Conservation (phyloP, 2,888 invertebrate species). For the Podabrus alpinus region DNA sequence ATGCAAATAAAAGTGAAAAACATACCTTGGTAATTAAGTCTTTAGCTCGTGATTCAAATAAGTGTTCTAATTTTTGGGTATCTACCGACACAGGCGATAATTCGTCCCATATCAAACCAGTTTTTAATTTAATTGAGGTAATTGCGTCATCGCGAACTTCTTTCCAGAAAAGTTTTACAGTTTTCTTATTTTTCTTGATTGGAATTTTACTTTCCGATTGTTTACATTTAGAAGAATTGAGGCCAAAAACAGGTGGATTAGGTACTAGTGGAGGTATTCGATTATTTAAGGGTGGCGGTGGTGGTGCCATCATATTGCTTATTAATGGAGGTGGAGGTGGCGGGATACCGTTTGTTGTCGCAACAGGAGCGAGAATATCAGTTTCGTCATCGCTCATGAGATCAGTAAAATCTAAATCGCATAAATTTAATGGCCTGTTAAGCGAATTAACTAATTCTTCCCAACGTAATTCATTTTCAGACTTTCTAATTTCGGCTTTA, state of each 20-base stretch:
- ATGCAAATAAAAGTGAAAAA: constrained; percentile 15
- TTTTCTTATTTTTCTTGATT: constrained; percentile 89
- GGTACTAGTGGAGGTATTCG: constrained; percentile 57
- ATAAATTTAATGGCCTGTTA: constrained; percentile 77
- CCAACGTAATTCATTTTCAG: constrained; percentile 95
- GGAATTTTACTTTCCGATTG: constrained; percentile 55
- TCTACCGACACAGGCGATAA: constrained; percentile 84
- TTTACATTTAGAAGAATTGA: constrained; percentile 38
- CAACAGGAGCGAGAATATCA: constrained; percentile 72
- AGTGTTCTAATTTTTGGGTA: constrained; percentile 89
- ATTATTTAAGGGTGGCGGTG: constrained; percentile 59
- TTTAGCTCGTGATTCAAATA: constrained; percentile 96
- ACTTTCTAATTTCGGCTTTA: constrained; percentile 73
- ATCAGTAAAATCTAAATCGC: constrained; percentile 97
- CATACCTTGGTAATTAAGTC: constrained; percentile 92
- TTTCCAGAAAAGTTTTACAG: constrained; percentile 97
- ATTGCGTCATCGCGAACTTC: constrained; percentile 83
- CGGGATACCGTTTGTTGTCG: constrained; percentile 69
- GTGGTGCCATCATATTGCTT: constrained; percentile 52
- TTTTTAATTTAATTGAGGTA: constrained; percentile 61
- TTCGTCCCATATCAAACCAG: constrained; percentile 89
- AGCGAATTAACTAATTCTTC: constrained; percentile 72
- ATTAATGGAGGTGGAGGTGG: constrained; percentile 75
- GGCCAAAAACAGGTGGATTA: constrained; percentile 58
- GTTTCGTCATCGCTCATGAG: constrained; percentile 86